phyloP scores from a whole-genome alignment of 2,113 vertebrate species.

The Microcebus ravelobensis region DNA sequence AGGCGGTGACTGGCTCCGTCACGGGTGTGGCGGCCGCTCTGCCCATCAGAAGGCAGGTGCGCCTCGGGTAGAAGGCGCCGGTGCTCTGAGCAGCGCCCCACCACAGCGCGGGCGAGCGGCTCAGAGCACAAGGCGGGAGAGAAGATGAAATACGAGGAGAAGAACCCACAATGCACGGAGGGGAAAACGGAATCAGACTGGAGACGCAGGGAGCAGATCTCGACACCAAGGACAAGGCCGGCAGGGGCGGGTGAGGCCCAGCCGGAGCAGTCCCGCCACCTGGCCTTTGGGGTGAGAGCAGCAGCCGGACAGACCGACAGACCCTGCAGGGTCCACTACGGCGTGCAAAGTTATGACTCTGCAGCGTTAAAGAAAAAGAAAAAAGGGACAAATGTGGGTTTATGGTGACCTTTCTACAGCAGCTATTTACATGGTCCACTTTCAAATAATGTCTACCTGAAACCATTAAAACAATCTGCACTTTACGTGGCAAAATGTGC shows the following conservation, averaged over 20 bases:
- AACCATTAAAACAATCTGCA: background rate
- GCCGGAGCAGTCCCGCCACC: fast-evolving
- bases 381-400: background rate
- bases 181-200: background rate
- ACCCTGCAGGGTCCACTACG: fast-evolving
- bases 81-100: too few relatives aligned
- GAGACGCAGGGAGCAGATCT: background rate
- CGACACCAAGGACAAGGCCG: background rate
- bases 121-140: background rate
- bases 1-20: background rate
- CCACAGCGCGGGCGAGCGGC: background rate
- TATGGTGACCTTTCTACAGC: background rate
- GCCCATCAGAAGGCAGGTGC: background rate
- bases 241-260: fast-evolving
- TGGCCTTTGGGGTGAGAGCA: fast-evolving
- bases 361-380: too few relatives aligned
- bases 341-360: too few relatives aligned
- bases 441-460: background rate
- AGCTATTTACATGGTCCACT: background rate
- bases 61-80: background rate
- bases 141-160: fast-evolving
- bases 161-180: background rate
- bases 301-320: fast-evolving
- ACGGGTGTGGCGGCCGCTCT: too few relatives aligned
- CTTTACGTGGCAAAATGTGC: background rate